Conservation (phyloP, 2,113 vertebrate genomes). For the Nesogale talazaci region DNA sequence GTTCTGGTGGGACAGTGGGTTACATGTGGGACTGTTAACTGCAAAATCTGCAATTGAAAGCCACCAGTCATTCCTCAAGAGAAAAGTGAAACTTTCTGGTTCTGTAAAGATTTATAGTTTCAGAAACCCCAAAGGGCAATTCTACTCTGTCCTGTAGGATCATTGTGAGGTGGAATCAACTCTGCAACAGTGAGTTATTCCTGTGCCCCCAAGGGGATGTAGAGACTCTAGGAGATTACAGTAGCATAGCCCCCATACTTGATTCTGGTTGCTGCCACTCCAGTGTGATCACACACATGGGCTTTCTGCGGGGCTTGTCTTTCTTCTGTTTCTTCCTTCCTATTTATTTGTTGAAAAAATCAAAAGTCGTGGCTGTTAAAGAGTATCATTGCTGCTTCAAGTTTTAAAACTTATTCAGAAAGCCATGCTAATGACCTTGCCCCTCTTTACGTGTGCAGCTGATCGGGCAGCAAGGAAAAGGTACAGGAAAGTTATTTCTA, state of each 20-base stretch:
- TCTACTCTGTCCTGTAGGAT: too few relatives aligned
- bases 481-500: neutral
- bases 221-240: neutral
- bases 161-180: too few relatives aligned
- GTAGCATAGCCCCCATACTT: neutral
- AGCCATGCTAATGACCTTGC: neutral
- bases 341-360: slow-evolving; percentile 14
- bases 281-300: neutral
- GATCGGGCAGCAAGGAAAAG: neutral
- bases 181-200: neutral
- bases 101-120: too few relatives aligned
- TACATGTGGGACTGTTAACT: too few relatives aligned
- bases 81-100: too few relatives aligned
- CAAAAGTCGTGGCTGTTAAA: neutral
- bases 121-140: too few relatives aligned
- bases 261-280: neutral
- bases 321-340: rapidly evolving
- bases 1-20: too few relatives aligned
- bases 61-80: too few relatives aligned
- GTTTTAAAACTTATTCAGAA: slow-evolving; percentile 2
- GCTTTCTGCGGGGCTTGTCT: neutral
- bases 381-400: neutral
- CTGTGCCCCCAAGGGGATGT: neutral
- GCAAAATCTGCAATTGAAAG: too few relatives aligned
- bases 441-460: neutral